phyloP scores from a whole-genome alignment of 2,888 invertebrate genomes.

The Chymomyza procnemis region DNA sequence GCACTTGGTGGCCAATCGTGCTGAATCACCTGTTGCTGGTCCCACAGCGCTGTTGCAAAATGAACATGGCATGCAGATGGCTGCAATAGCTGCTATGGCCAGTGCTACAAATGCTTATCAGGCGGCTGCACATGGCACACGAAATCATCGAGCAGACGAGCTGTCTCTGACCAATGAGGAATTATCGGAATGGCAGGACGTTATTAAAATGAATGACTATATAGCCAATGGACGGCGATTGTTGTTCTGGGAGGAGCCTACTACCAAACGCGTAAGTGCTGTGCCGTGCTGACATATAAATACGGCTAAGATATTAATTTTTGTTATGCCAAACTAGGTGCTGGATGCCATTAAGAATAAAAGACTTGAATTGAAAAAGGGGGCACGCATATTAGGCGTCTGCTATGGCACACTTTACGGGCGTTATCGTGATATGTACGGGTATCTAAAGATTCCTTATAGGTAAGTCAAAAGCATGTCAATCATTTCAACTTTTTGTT shows the following conservation, averaged over 20 bases:
- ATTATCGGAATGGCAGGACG: slow-evolving; percentile 80
- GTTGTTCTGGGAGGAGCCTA: slow-evolving; percentile 95
- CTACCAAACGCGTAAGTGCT: slow-evolving; percentile 84
- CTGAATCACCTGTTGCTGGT: slow-evolving; percentile 41
- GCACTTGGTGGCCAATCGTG: slow-evolving; percentile 55
- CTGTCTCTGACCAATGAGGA: slow-evolving; percentile 73
- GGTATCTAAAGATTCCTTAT: slow-evolving; percentile 92
- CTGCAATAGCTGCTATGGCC: slow-evolving; percentile 48
- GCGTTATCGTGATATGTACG: slow-evolving; percentile 92
- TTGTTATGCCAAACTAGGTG: too few species aligned
- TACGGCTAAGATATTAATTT: neutral
- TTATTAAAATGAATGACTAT: slow-evolving; percentile 92
- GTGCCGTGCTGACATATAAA: too few species aligned
- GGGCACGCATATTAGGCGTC: slow-evolving; percentile 92
- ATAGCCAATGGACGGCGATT: slow-evolving; percentile 90
- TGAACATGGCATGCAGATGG: slow-evolving; percentile 73
- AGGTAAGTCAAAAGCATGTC: slow-evolving; percentile 81
- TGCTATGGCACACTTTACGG: slow-evolving; percentile 95
- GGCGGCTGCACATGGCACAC: slow-evolving; percentile 33
- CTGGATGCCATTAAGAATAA: slow-evolving; percentile 94
- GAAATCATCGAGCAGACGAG: slow-evolving; percentile 73
- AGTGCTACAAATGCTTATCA: slow-evolving; percentile 36
- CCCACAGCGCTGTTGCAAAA: slow-evolving; percentile 52
- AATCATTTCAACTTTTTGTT: too few species aligned
- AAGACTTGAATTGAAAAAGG: slow-evolving; percentile 95